Percentiles rank a stretch among this genome's conserved stretches.
These are phyloP conservation scores for Clepsis dumicolana DNA, from an alignment of 2,888 invertebrate species.

Conservation along the genomic window DNA sequence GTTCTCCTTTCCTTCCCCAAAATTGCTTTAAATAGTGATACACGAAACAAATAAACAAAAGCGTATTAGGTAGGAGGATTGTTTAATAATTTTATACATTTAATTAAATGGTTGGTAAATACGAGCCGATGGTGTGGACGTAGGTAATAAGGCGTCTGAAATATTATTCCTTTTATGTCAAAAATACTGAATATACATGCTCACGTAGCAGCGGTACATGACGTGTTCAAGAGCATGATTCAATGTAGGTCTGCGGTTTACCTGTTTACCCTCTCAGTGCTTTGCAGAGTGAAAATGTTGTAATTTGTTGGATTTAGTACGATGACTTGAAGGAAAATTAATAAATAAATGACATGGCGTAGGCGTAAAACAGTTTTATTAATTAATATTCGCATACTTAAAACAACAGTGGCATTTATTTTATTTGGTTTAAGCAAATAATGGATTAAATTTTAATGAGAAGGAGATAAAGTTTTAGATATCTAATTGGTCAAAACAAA, in stretches of 20 bases:
- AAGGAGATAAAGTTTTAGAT: not conserved
- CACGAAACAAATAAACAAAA: not conserved
- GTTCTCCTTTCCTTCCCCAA: not conserved
- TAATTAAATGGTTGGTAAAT: not conserved
- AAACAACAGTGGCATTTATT: not conserved
- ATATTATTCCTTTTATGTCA: not conserved
- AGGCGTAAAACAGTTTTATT: constrained; percentile 9
- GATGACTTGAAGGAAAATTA: constrained; percentile 26
- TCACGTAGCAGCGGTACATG: not conserved
- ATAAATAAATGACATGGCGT: not conserved
- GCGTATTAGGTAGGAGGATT: not conserved
- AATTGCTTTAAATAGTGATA: not conserved
- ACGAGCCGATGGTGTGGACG: not conserved
- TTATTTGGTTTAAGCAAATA: not conserved
- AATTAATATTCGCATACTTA: not conserved
- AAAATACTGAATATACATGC: not conserved
- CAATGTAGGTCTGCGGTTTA: constrained; percentile 24
- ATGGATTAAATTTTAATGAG: not conserved
- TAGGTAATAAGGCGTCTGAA: not conserved
- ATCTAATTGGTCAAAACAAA: not conserved
- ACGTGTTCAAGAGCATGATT: constrained; percentile 13
- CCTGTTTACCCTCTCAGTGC: constrained; percentile 35
- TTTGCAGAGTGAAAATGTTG: constrained; percentile 13
- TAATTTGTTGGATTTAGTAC: constrained; percentile 22
- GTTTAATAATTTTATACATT: not conserved